Conservation (phyloP, 2,888 invertebrate genomes). For the Litoditis marina region DNA sequence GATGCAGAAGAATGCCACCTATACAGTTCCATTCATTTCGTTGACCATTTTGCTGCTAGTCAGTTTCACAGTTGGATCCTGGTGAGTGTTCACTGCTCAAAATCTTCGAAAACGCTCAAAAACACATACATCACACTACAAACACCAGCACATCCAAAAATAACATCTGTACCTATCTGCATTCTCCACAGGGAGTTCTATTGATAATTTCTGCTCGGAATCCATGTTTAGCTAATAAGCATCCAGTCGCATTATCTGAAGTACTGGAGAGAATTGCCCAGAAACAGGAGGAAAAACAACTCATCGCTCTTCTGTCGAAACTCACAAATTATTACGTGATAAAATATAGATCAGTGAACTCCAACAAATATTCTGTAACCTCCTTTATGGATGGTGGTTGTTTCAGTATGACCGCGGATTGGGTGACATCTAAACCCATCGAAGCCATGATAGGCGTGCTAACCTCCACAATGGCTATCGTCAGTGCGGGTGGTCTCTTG, state of each 20-base stretch:
- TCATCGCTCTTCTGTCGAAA: too few species aligned
- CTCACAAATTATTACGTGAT: too few species aligned
- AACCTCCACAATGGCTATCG: conserved; percentile 57
- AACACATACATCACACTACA: not conserved
- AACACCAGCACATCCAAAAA: too few species aligned
- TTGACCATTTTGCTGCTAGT: conserved; percentile 56
- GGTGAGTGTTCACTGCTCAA: conserved; percentile 46
- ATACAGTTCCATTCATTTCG: conserved; percentile 59
- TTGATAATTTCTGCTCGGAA: too few species aligned
- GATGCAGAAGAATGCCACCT: conserved; percentile 61
- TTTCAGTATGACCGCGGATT: conserved; percentile 58
- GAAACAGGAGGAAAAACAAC: too few species aligned
- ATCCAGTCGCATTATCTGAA: too few species aligned
- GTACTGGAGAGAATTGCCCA: too few species aligned
- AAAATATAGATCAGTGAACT: too few species aligned
- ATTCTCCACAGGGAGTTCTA: too few species aligned
- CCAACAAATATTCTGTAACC: too few species aligned
- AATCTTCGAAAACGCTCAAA: not conserved
- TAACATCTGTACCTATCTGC: too few species aligned
- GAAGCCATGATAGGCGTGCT: conserved; percentile 59
- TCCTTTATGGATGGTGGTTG: not conserved
- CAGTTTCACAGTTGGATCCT: conserved; percentile 57
- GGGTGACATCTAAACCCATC: conserved; percentile 60
- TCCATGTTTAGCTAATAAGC: too few species aligned
- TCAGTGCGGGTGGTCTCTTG: conserved; percentile 54